Base-by-base conservation (phyloP, 2,888 invertebrate genomes). In the Oligia strigilis region DNA sequence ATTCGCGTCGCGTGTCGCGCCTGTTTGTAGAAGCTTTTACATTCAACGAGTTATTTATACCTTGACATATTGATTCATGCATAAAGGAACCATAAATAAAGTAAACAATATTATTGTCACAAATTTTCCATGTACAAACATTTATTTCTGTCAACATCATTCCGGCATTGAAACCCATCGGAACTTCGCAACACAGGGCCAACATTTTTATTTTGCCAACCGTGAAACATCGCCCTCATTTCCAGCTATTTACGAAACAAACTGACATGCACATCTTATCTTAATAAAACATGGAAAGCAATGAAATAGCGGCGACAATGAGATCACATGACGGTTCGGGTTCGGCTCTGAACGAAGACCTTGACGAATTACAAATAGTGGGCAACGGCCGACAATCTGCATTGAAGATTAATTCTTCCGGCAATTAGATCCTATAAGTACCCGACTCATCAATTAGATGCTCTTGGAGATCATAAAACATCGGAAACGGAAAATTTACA, bases 341-440 rank as follows among this genome's bases (percentile, higher is more conserved):
- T 75, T 72, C 72, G 40, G 43, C 43, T 64, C 1, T 6, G 23
- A 71, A n/a, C 49, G 52, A 71, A 75, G 81, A 82, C 88, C 88
- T 88, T 88, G 87, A 67, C 69, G 46, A 43, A 80, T 81, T 67
- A 74, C 72, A 81, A 87, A 82, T 75, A 82, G 55, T 78, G 77
- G 81, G 64, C 82, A 80, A 79, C 69, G 77, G 79, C 80, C 85
- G 79, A 88, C 78, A 79, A 83, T 83, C 78, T 74, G 79, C 70
- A 81, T 73, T 67, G 74, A 79, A 78, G 78, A 85, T 84, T 81
- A 88, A 89, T 78, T 84, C 90, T 84, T 83, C 83, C 82, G 79
- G 70, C 84, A 88, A 89, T 89, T 89, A 87, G 80, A 82, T 73
- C 77, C 49, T 76, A 82, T 80, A 80, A 77, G 64, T 19, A 49